A percentile compares a stretch with the other conserved stretches of the same genome.
Evolutionary conservation across 2,113 vertebrate species (phyloP).

Genomic region (Gadus chalcogrammus): DNA sequence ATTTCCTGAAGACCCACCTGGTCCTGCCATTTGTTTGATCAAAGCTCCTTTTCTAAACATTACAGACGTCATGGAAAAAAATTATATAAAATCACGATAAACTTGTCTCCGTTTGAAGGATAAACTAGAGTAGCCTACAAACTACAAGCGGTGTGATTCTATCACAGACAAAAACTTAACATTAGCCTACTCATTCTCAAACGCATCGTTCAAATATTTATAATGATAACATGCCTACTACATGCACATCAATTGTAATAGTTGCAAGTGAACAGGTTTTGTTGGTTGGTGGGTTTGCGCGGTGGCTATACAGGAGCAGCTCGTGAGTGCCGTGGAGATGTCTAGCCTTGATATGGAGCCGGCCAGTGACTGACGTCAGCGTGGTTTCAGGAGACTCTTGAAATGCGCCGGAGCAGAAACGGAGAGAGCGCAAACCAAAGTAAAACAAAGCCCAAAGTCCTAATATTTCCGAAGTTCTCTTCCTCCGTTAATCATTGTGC

Average conservation of each 20-base stretch:
- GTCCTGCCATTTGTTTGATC: no score
- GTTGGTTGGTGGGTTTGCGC: conserved; percentile 41
- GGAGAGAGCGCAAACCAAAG: background rate
- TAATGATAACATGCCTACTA: no score
- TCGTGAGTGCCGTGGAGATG: conserved; percentile 38
- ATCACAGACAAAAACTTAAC: no score
- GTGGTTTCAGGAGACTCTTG: conserved; percentile 65
- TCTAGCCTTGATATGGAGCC: conserved; percentile 36
- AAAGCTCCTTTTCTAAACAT: no score
- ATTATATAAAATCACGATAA: no score
- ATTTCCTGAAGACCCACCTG: no score
- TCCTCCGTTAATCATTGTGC: background rate
- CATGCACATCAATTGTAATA: no score
- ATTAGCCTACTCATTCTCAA: no score
- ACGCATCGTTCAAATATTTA: no score
- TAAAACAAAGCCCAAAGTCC: background rate
- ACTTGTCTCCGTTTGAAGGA: no score
- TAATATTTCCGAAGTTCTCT: background rate
- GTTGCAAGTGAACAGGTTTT: conserved; percentile 41
- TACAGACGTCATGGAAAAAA: no score
- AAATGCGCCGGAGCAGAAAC: conserved; percentile 55
- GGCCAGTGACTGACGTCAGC: conserved; percentile 37
- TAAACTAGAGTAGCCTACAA: no score
- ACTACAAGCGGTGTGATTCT: background rate
- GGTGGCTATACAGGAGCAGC: conserved; percentile 33